These are phyloP conservation scores for Natator depressus DNA, from an alignment of 2,113 vertebrate species.

Conservation along the genomic window DNA sequence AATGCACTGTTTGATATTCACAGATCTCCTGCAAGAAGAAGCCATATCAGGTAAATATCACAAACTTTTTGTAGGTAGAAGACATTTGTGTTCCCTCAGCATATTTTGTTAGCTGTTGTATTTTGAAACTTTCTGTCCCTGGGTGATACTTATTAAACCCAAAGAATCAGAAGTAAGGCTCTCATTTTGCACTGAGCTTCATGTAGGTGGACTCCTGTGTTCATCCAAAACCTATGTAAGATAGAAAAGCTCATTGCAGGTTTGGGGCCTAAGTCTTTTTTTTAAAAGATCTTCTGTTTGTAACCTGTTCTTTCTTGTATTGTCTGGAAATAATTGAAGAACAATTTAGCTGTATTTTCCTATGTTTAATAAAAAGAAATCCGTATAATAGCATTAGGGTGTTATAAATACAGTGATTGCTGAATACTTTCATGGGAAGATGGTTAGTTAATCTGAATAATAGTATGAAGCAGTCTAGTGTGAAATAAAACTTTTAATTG, in stretches of 20 bases:
- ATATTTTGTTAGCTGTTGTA: neutral
- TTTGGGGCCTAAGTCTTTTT: neutral
- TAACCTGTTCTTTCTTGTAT: neutral
- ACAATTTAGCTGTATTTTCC: neutral
- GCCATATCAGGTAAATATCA: constrained; percentile 92
- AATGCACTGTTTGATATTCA: constrained; percentile 96
- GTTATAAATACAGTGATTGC: neutral
- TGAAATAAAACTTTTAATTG: neutral
- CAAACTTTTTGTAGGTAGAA: neutral
- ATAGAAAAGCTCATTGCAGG: neutral
- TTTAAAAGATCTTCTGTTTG: neutral
- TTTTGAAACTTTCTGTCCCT: neutral
- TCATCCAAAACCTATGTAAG: neutral
- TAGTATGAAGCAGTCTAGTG: neutral
- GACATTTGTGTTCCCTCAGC: constrained; percentile 14
- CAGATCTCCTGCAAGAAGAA: constrained; percentile 97
- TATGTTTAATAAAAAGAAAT: neutral
- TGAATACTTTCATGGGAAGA: neutral
- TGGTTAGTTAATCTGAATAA: neutral
- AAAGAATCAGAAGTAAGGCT: neutral
- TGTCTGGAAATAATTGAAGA: neutral
- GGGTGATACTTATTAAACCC: neutral
- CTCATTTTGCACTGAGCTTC: neutral
- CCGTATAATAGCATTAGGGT: neutral
- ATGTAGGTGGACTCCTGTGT: neutral